These are phyloP conservation scores for Pyrochroa serraticornis DNA, from an alignment of 2,888 invertebrate species.

Conservation along the genomic window DNA sequence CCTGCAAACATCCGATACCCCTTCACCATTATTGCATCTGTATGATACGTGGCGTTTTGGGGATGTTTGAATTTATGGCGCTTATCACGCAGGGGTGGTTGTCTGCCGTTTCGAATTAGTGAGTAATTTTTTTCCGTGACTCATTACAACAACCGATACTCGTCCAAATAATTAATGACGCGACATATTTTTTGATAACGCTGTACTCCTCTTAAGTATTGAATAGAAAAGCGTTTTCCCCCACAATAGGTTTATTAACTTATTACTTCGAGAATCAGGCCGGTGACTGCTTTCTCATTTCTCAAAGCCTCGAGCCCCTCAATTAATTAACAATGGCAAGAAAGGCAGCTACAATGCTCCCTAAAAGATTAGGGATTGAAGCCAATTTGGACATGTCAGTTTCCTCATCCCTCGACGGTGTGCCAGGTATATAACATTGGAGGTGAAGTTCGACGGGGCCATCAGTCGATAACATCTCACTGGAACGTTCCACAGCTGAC, in stretches of 20 bases:
- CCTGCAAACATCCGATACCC: too few species aligned
- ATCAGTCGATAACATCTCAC: slow-evolving; percentile 32
- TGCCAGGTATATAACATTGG: slow-evolving; percentile 29
- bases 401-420: slow-evolving; percentile 24
- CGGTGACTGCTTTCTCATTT: slow-evolving; percentile 10
- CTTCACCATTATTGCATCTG: too few species aligned
- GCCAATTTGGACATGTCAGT: slow-evolving; percentile 46
- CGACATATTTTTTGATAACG: too few species aligned
- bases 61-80: too few species aligned
- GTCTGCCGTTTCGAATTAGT: too few species aligned
- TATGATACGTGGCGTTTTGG: too few species aligned
- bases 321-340: slow-evolving; percentile 46
- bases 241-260: slow-evolving; percentile 21
- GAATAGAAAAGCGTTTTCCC: slow-evolving; percentile 8
- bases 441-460: slow-evolving; percentile 28
- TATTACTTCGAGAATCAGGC: slow-evolving; percentile 12
- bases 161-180: too few species aligned
- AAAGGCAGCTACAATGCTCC: slow-evolving; percentile 39
- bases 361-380: slow-evolving; percentile 43
- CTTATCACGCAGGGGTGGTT: too few species aligned
- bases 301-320: slow-evolving; percentile 29
- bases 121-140: too few species aligned
- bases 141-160: too few species aligned
- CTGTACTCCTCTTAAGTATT: not conserved
- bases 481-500: slow-evolving; percentile 45